These are phyloP conservation scores for Tursiops truncatus DNA, from an alignment of 2,113 vertebrate species.

Conservation along the genomic window DNA sequence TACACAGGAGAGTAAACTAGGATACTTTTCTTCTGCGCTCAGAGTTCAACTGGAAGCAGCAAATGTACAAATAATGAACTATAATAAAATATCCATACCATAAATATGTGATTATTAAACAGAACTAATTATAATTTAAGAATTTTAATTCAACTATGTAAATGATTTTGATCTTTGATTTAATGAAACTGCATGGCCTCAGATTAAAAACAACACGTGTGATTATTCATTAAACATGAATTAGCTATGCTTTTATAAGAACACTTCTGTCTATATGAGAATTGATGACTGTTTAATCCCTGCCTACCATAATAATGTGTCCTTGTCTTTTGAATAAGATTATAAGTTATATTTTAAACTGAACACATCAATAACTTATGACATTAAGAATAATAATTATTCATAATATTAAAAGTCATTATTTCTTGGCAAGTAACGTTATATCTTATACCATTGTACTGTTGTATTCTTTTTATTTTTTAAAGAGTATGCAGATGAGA, in stretches of 20 bases:
- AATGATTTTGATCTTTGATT: background rate
- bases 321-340: constrained; percentile 27
- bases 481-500: background rate
- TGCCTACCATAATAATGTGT: background rate
- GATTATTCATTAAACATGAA: background rate
- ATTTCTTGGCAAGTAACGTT: background rate
- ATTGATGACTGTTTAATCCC: background rate
- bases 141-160: background rate
- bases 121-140: background rate
- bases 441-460: background rate
- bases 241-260: background rate
- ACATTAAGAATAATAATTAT: background rate
- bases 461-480: background rate
- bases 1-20: background rate
- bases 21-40: background rate
- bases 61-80: background rate
- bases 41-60: background rate
- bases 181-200: background rate
- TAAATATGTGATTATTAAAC: background rate
- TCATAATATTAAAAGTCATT: background rate
- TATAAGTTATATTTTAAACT: constrained; percentile 8
- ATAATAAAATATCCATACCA: background rate
- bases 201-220: background rate
- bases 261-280: background rate
- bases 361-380: background rate